phyloP scores from a whole-genome alignment of 2,888 invertebrate genomes.

The Xanthia icteritia region DNA sequence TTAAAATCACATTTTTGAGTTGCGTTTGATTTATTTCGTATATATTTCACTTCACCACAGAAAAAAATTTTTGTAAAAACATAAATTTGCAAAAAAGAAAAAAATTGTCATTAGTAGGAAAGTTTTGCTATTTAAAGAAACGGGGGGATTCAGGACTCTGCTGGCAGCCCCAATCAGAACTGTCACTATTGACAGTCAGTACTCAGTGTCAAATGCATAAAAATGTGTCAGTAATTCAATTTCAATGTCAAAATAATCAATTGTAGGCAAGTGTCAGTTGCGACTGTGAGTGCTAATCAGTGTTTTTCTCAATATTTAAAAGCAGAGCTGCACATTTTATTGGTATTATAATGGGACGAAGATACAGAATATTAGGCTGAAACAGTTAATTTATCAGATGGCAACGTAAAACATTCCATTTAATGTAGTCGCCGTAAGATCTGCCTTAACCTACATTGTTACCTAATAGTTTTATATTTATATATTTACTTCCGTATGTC shows the following conservation, averaged over 20 bases:
- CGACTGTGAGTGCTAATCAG: background rate
- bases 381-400: conserved; percentile 17
- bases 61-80: background rate
- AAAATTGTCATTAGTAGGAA: background rate
- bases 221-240: conserved; percentile 7
- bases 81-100: background rate
- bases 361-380: conserved; percentile 9
- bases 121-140: background rate
- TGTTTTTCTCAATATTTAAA: background rate
- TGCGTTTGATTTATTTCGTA: background rate
- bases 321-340: background rate
- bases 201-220: background rate
- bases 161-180: conserved; percentile 15
- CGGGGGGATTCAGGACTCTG: background rate
- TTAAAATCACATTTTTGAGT: background rate
- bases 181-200: conserved; percentile 9
- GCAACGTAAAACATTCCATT: conserved; percentile 19
- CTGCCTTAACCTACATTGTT: conserved; percentile 39
- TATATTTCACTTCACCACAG: background rate
- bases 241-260: conserved; percentile 36
- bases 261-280: background rate
- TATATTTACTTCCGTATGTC: conserved; percentile 20
- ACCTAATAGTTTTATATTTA: conserved; percentile 50
- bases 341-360: conserved; percentile 19
- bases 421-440: conserved; percentile 4